A percentile compares a stretch with the other conserved stretches of the same genome.
Evolutionary conservation across 2,888 invertebrate species (phyloP).

Genomic region (Junonia oenone): DNA sequence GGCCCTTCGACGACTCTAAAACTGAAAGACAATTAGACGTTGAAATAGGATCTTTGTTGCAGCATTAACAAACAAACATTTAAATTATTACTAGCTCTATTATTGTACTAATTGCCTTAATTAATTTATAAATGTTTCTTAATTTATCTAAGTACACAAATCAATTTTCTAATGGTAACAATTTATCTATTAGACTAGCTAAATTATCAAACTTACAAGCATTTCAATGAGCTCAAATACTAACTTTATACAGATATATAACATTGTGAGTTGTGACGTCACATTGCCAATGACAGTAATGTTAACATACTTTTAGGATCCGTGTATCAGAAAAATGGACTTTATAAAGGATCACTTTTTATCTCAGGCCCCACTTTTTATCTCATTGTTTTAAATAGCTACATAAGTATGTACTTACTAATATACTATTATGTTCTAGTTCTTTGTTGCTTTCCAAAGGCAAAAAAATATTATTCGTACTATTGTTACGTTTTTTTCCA

Average conservation of each 20-base stretch:
- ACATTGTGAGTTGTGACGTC: slow-evolving; percentile 36
- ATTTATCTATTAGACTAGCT: slow-evolving; percentile 21
- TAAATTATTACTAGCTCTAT: slow-evolving; percentile 32
- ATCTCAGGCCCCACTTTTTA: too few relatives aligned
- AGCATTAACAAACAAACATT: not conserved
- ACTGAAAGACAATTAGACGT: not conserved
- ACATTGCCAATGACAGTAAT: slow-evolving; percentile 54
- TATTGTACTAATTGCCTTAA: slow-evolving; percentile 51
- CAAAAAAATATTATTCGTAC: too few relatives aligned
- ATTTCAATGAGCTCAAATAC: slow-evolving; percentile 5
- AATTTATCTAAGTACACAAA: slow-evolving; percentile 22
- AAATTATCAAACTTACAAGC: slow-evolving; percentile 14
- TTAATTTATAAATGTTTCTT: slow-evolving; percentile 33
- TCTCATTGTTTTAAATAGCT: too few relatives aligned
- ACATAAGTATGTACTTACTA: too few relatives aligned
- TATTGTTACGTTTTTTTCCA: too few relatives aligned
- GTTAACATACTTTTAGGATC: not conserved
- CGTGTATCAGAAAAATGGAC: too few relatives aligned
- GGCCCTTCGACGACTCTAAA: slow-evolving; percentile 2
- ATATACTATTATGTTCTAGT: too few relatives aligned
- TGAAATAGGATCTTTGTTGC: not conserved
- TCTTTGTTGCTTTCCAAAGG: too few relatives aligned
- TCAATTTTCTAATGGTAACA: slow-evolving; percentile 40
- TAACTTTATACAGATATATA: slow-evolving; percentile 9
- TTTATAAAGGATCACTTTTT: too few relatives aligned